phyloP scores from a whole-genome alignment of 2,113 vertebrate species.

The Acrocephalus arundinaceus region DNA sequence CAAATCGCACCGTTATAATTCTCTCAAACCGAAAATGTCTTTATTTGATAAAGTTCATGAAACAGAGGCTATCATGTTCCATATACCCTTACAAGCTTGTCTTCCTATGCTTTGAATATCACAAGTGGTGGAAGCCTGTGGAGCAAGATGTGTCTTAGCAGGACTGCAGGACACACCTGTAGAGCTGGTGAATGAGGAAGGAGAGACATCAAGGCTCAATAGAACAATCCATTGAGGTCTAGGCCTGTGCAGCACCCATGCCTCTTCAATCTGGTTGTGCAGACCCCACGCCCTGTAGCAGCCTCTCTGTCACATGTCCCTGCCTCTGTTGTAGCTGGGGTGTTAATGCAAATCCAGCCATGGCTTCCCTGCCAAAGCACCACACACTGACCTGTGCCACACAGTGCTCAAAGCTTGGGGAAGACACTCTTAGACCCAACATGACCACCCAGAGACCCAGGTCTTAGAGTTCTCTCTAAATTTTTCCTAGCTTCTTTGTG shows the following conservation, averaged over 20 bases:
- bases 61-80: not conserved
- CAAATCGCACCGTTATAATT: not conserved
- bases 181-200: not conserved
- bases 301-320: rapidly evolving
- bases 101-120: not conserved
- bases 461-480: not conserved
- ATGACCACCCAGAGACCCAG: too few relatives aligned
- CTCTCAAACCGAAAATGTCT: not conserved
- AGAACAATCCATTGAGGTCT: not conserved
- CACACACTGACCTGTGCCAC: not conserved
- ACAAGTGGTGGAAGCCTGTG: not conserved
- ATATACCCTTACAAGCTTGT: not conserved
- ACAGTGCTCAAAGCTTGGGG: not conserved
- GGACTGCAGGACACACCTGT: not conserved
- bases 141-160: not conserved
- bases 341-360: not conserved
- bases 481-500: not conserved
- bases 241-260: not conserved
- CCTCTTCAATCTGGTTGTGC: not conserved
- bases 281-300: not conserved
- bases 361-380: not conserved
- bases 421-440: not conserved
- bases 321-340: not conserved
- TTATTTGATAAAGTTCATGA: not conserved
- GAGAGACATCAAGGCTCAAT: not conserved